phyloP scores from a whole-genome alignment of 92 coral and sea anemone genomes.

The Siderastrea siderea region DNA sequence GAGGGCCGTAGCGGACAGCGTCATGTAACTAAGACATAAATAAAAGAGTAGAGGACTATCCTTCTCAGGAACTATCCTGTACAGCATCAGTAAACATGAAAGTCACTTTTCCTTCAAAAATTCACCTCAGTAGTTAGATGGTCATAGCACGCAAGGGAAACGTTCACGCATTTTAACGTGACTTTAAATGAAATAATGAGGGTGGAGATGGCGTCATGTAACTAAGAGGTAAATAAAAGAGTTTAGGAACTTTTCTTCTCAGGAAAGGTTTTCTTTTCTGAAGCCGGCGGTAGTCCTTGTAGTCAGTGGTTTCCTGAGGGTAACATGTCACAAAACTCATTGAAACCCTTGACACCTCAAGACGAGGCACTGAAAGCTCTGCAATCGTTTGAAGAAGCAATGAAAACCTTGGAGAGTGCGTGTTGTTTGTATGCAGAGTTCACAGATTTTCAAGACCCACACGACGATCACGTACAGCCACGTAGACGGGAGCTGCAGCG shows the following conservation, averaged over 20 bases:
- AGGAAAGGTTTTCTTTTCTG: not conserved
- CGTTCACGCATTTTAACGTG: not conserved
- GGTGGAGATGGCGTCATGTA: not conserved
- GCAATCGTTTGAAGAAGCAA: constrained; percentile 12
- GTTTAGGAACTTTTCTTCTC: not conserved
- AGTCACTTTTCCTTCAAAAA: too few relatives aligned
- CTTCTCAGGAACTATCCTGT: too few relatives aligned
- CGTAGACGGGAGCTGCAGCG: constrained; percentile 16
- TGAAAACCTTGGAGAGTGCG: constrained; percentile 20
- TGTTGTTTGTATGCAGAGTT: constrained; percentile 11
- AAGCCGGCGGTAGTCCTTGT: not conserved
- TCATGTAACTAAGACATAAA: too few relatives aligned
- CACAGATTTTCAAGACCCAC: constrained; percentile 3
- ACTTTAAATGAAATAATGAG: not conserved
- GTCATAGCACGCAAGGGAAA: constrained; percentile 10
- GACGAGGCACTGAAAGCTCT: constrained; percentile 8
- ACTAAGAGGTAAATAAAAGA: not conserved
- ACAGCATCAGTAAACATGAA: too few relatives aligned
- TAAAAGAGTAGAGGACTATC: too few relatives aligned
- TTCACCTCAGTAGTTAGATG: not conserved
- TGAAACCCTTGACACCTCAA: constrained; percentile 13
- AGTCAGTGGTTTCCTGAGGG: constrained; percentile 1
- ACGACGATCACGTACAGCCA: constrained; percentile 3
- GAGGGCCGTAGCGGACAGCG: too few relatives aligned
- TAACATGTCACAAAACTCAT: constrained; percentile 2